These are phyloP conservation scores for Steinernema khuongi DNA, from an alignment of 1,140 invertebrate genomes.

Conservation along the genomic window DNA sequence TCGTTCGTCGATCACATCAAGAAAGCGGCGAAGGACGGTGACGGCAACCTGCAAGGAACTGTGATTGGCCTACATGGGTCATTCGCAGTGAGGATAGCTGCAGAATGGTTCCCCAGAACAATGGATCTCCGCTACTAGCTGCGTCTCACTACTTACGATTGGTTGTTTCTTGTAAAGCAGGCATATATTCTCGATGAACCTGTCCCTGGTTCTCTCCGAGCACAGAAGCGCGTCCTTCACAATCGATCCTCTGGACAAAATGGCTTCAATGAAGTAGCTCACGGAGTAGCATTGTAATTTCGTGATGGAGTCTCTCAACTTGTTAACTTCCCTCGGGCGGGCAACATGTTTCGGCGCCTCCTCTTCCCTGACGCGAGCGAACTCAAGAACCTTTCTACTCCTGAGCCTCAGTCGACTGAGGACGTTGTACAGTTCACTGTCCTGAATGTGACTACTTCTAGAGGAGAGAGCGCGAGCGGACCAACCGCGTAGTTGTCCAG, in stretches of 20 bases:
- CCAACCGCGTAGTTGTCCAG: neutral
- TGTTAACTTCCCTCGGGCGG: neutral
- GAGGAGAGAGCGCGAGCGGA: neutral
- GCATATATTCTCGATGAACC: neutral
- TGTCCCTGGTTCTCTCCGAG: neutral
- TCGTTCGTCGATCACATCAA: neutral
- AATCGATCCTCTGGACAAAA: neutral
- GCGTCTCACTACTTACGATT: neutral
- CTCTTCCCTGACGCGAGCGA: neutral
- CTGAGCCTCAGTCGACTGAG: neutral
- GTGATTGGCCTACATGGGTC: too few relatives aligned
- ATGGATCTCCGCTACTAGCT: neutral
- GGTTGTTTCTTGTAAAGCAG: neutral
- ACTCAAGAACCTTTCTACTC: neutral
- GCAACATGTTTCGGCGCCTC: neutral
- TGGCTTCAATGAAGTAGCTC: neutral
- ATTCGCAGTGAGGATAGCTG: too few relatives aligned
- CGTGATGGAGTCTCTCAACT: neutral
- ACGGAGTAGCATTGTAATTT: neutral
- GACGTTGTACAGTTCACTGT: neutral
- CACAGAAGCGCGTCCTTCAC: conserved; percentile 1
- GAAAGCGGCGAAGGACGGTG: neutral
- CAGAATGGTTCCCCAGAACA: too few relatives aligned
- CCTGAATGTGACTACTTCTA: neutral
- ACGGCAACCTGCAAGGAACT: conserved; percentile 5